Base-by-base conservation (phyloP, 30 jellyfish, hydroid and myxozoan genomes). In the Haliclystus octoradiatus region DNA sequence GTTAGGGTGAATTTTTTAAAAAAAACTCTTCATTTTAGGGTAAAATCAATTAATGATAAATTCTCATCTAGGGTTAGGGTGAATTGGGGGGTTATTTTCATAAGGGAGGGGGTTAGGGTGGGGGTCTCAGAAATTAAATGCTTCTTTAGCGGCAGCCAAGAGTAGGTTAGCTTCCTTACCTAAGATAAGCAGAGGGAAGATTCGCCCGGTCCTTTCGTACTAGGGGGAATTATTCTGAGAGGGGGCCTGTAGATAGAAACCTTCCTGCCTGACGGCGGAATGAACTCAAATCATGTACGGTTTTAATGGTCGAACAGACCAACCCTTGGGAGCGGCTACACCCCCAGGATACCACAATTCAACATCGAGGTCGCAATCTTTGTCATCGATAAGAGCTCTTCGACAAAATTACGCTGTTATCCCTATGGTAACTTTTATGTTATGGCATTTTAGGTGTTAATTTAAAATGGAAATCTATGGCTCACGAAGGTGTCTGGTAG, bases 221-320 rank as follows among this genome's bases (percentile, higher is more conserved):
- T 75, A 68, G 49, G 31, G 52, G 52, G 33, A 23, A 50, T 71
- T 28, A n/a, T 49, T 29, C 33, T 50, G 67, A 26, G 31, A 49
- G 12, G 22, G 2, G 46, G 31, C 68, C 50, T 77, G 91, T 77
- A 77, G 91, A 77, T 77, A 77, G 91, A 77, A 77, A 77, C 91
- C 91, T 77, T 77, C 91, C 91, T 77, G 91, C 68, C 91, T 77
- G 53, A 71, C 91, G 91, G 68, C 91, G 91, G 91, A 77, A 77
- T 77, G 91, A 77, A 77, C 91, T 77, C 91, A 77, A 77, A 77
- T 77, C 91, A 77, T 77, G 91, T 77, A 49, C 29, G 91, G 68
- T 77, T 77, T 77, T 77, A 77, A 77, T 62, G 91, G 91, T 77
- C 91, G 91, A 77, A 77, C 91, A 77, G 91, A 77, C 91, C 91